Evolutionary conservation across 2,113 vertebrate genomes (phyloP).

Genomic region (Prolemur simus): DNA sequence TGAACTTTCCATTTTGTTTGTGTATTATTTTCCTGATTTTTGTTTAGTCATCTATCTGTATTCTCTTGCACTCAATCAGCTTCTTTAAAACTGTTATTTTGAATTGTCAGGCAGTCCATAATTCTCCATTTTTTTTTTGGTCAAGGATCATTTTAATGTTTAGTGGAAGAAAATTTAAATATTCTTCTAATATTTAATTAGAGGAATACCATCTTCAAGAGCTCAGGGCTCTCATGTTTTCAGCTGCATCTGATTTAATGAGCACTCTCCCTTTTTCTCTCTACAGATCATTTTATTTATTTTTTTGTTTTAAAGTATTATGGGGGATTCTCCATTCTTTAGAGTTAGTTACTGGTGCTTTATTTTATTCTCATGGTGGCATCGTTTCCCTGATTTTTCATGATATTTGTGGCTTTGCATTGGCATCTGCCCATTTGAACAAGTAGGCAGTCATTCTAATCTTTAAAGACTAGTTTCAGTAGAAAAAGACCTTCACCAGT

Average conservation of each 20-base stretch:
- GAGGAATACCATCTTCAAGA: conserved; percentile 14
- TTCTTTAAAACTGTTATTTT: background rate
- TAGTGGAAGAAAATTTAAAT: conserved; percentile 4
- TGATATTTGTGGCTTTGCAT: background rate
- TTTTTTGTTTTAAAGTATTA: too few species aligned
- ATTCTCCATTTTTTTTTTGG: background rate
- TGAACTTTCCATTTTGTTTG: background rate
- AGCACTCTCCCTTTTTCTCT: conserved; percentile 27
- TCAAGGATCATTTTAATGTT: conserved; percentile 37
- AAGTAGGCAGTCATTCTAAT: background rate
- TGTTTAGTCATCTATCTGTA: background rate
- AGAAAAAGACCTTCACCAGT: background rate
- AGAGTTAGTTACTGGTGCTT: background rate
- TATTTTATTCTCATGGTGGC: background rate
- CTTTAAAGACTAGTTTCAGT: background rate
- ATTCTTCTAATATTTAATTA: conserved; percentile 46
- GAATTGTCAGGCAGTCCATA: background rate
- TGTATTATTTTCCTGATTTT: background rate
- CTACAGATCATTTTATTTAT: conserved; percentile 30
- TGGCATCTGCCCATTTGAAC: background rate
- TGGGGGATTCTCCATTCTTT: background rate
- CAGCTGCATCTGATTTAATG: background rate
- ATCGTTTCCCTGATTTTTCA: background rate
- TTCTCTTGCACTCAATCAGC: background rate
- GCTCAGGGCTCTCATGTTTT: background rate